Evolutionary conservation across 2,888 invertebrate species (phyloP).

Genomic region (Bruchidius siliquastri): DNA sequence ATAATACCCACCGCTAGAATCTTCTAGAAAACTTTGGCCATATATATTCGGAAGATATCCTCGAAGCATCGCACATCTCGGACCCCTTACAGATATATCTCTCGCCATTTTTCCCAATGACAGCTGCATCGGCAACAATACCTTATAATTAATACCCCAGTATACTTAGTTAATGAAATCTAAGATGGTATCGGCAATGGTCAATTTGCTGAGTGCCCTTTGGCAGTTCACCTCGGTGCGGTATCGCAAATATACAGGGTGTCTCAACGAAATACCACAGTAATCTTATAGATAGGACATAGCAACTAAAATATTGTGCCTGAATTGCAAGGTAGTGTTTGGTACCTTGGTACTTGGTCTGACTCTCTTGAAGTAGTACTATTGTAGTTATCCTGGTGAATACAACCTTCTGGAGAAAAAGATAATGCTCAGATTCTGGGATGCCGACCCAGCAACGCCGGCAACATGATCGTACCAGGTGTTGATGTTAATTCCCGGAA

Average conservation of each 20-base stretch:
- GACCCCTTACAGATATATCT: background rate
- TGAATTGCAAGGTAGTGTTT: too few relatives aligned
- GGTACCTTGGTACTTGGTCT: too few relatives aligned
- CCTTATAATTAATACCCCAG: slow-evolving; percentile 13
- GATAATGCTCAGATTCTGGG: too few relatives aligned
- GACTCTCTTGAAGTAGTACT: too few relatives aligned
- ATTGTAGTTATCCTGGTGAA: too few relatives aligned
- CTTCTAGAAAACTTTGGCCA: background rate
- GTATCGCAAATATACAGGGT: background rate
- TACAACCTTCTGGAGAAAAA: too few relatives aligned
- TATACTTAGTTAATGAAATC: slow-evolving; percentile 11
- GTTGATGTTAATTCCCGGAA: too few relatives aligned
- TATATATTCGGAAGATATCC: background rate
- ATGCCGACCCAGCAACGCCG: too few relatives aligned
- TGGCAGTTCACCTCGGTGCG: background rate
- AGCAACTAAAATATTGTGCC: too few relatives aligned
- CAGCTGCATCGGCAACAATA: slow-evolving; percentile 8
- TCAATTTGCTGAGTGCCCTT: background rate
- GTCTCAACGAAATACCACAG: background rate
- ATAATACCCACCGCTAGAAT: background rate
- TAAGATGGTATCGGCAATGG: background rate
- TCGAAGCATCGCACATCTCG: background rate
- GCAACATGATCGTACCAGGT: too few relatives aligned
- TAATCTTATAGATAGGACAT: too few relatives aligned
- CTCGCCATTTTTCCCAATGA: background rate